Evolutionary conservation across 2,113 vertebrate species (phyloP), one percentile per base, ranked within the genome.

Genomic region (Epinephelus lanceolatus): DNA sequence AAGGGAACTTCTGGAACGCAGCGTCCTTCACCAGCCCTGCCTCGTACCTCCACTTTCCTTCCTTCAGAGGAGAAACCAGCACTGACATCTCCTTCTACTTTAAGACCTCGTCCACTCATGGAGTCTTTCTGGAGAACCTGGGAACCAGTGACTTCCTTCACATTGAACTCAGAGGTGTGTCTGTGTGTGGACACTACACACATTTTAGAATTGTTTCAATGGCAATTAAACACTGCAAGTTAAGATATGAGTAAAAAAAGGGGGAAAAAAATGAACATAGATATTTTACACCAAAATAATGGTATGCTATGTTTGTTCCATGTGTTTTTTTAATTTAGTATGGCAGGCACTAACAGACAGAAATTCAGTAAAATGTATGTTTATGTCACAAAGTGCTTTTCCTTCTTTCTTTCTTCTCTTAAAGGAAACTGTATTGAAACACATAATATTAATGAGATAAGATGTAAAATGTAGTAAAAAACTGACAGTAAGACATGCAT

Each of bases 61-160:
- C 96, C 19, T 96, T 98, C 81, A 96, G 96, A 95, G 97, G 95
- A 9, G 97, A 99, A 89, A 97, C 95, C 42, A 99, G 97, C 0
- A 97, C 96, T 0, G 98, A 99, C 84, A 97, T 99, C 83, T 98
- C 98, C 27, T 99, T 99, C 95, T 99, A 99, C 93, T 99, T 99
- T 89, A 99, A 99, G 90, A 99, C 98, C 0, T 96, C 98, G 0
- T 97, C 97, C 25, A 94, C 95, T 0, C 95, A 96, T 0, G 98
- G 98, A 5, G 96, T 99, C 51, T 99, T 99, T 56, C 96, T 99
- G 60, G 98, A 99, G 88, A 99, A 97, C 80, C 91, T 97, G 76
- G 98, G 98, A 19, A 96, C 96, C 74, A 94, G 94, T 0, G 96
- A 97, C 85, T 97, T 97, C 91, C 97, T 99, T 85, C 98, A 96